Evolutionary conservation across 1,140 invertebrate genomes (phyloP).

Genomic region (Argopecten irradians): DNA sequence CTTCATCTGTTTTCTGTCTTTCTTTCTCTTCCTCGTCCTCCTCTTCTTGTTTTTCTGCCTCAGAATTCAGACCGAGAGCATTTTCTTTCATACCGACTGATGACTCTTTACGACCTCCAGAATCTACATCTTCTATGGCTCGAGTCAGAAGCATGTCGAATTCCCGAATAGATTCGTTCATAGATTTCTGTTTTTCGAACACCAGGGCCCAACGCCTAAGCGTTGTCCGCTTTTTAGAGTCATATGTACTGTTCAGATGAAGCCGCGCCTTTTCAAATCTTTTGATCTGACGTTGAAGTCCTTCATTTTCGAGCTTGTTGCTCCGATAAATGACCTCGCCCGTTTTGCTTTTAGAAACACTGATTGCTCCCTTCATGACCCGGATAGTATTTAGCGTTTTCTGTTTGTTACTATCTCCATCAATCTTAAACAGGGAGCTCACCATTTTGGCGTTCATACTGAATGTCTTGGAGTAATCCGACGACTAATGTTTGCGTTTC

Average conservation of each 20-base stretch:
- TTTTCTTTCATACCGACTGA: background rate
- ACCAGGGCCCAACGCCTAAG: constrained; percentile 57
- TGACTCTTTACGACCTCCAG: background rate
- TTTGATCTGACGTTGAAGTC: constrained; percentile 43
- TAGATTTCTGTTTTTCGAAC: constrained; percentile 55
- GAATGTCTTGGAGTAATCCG: background rate
- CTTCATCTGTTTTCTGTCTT: constrained; percentile 11
- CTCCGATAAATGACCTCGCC: constrained; percentile 57
- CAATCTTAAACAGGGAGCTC: constrained; percentile 50
- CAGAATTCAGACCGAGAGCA: background rate
- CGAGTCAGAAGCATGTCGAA: constrained; percentile 36
- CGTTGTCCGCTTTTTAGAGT: constrained; percentile 54
- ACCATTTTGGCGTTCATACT: constrained; percentile 35
- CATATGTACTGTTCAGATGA: constrained; percentile 43
- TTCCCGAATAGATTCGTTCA: constrained; percentile 50
- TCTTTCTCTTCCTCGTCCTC: background rate
- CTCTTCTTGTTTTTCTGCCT: background rate
- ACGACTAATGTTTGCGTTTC: background rate
- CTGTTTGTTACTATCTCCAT: constrained; percentile 53
- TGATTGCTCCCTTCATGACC: constrained; percentile 59
- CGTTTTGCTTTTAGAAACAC: constrained; percentile 55
- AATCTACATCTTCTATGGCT: constrained; percentile 32
- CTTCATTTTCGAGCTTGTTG: constrained; percentile 59
- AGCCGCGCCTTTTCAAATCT: constrained; percentile 50
- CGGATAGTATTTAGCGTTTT: constrained; percentile 55